phyloP scores from a whole-genome alignment of 2,888 invertebrate genomes.

The Caenorhabditis angaria region DNA sequence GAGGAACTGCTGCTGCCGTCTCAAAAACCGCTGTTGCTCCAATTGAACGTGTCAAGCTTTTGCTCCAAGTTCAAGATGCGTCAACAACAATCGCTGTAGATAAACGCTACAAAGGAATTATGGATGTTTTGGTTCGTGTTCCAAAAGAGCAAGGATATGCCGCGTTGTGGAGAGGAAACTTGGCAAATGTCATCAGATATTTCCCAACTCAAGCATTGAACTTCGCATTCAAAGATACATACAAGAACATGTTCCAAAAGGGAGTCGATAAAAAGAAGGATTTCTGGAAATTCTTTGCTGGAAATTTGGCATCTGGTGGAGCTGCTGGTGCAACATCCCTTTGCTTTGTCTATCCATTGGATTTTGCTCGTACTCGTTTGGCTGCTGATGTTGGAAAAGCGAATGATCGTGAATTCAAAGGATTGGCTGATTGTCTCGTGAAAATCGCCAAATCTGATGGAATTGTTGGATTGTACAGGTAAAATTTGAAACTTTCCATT shows the following conservation, averaged over 20 bases:
- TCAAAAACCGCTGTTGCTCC: slow-evolving; percentile 94
- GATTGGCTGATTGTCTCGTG: slow-evolving; percentile 85
- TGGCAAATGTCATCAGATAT: slow-evolving; percentile 76
- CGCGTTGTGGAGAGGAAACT: slow-evolving; percentile 75
- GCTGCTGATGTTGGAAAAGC: slow-evolving; percentile 88
- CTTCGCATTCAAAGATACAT: slow-evolving; percentile 85
- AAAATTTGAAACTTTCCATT: too few species aligned
- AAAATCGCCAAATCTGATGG: slow-evolving; percentile 86
- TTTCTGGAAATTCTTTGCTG: slow-evolving; percentile 79
- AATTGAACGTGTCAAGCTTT: slow-evolving; percentile 90
- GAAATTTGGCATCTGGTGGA: slow-evolving; percentile 89
- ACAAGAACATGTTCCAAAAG: slow-evolving; percentile 67
- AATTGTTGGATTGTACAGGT: slow-evolving; percentile 84
- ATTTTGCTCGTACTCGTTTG: slow-evolving; percentile 90
- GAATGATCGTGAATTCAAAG: slow-evolving; percentile 85
- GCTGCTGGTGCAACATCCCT: slow-evolving; percentile 92
- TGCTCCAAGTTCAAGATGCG: slow-evolving; percentile 80
- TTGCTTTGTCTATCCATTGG: slow-evolving; percentile 92
- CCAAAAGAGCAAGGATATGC: slow-evolving; percentile 72
- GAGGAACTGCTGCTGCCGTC: slow-evolving; percentile 80
- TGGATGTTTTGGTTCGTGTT: slow-evolving; percentile 67
- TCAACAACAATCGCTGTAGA: slow-evolving; percentile 65
- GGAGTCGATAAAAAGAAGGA: slow-evolving; percentile 83
- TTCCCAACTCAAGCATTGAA: slow-evolving; percentile 93
- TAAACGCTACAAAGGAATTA: slow-evolving; percentile 71